Evolutionary conservation across 1,140 invertebrate genomes (phyloP), one percentile per base, ranked within the genome.

Genomic region (Mycetomoellerius zeteki): DNA sequence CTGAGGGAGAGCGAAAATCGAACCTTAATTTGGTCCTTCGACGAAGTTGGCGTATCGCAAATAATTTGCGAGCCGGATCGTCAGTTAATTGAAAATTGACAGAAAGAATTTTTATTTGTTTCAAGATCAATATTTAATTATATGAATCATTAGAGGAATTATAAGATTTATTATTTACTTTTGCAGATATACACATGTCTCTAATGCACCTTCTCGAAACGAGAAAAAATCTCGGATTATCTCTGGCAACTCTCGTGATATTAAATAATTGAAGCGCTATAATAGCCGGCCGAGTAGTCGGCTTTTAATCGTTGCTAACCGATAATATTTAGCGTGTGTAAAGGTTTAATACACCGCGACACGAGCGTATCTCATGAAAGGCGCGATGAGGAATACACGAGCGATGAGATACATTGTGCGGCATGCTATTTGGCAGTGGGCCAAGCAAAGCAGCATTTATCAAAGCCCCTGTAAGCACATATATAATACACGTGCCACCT

Each of bases 391-490:
- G 80, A 86, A 65, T 86, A 67, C 47, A 86, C 50, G 84, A 86
- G 85, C 50, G 85, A 87, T 56, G 84, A 89, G 75, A 87, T 87
- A 92, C 90, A 89, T 92, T 91, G 91, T 88, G 81, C 86, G 76
- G 86, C 89, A 91, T 75, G 91, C 90, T 91, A 91, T 91, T 92
- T 93, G 93, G 93, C 92, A n/a, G 10, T 14, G 69, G 21, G 88
- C 92, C 93, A 93, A 93, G 89, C 64, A 91, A 92, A 92, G 89
- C 88, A 92, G 87, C 90, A 93, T 93, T 93, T 93, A 93, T 93
- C 92, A 93, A 92, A 92, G 89, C 85, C 80, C 67, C 77, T 71
- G 86, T 54, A n/a, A 37, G 24, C 43, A 72, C 14, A n/a, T 30
- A 47, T 76, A 69, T 62, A 72, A 82, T 60, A 84, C 37, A 82